Evolutionary conservation across 2,888 invertebrate species (phyloP).

Genomic region (Mimas tiliae): DNA sequence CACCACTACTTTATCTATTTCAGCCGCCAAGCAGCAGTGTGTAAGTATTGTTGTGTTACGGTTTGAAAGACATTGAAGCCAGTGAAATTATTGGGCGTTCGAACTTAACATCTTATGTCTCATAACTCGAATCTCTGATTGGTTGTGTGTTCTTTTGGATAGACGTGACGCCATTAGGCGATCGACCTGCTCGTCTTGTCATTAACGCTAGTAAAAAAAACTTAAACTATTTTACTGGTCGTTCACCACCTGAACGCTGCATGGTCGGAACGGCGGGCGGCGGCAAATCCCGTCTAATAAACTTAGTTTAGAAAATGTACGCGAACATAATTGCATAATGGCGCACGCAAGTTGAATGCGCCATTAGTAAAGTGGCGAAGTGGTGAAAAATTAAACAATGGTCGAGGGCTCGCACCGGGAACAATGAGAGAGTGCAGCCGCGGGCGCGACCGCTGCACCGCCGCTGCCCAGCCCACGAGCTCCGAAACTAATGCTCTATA

Average conservation of each 20-base stretch:
- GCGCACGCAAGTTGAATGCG: slow-evolving; percentile 42
- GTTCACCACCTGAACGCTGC: background rate
- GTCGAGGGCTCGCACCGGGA: slow-evolving; percentile 42
- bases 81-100: too few species aligned
- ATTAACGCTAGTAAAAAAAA: background rate
- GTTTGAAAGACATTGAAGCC: too few species aligned
- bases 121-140: too few species aligned
- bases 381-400: slow-evolving; percentile 63
- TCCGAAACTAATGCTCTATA: slow-evolving; percentile 6
- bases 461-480: background rate
- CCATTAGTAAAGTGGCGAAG: slow-evolving; percentile 50
- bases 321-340: slow-evolving; percentile 44
- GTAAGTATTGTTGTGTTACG: too few species aligned
- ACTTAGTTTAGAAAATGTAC: slow-evolving; percentile 20
- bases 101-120: too few species aligned
- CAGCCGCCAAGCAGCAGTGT: too few species aligned
- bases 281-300: slow-evolving; percentile 16
- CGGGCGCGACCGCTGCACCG: slow-evolving; percentile 39
- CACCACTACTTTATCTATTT: too few species aligned
- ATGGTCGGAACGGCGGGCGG: background rate
- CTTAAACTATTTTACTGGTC: too few species aligned
- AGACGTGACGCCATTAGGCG: too few species aligned
- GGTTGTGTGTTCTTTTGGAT: too few species aligned
- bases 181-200: too few species aligned
- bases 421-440: slow-evolving; percentile 56